Evolutionary conservation across 2,888 invertebrate species (phyloP).

Genomic region (Tiliacea aurago): DNA sequence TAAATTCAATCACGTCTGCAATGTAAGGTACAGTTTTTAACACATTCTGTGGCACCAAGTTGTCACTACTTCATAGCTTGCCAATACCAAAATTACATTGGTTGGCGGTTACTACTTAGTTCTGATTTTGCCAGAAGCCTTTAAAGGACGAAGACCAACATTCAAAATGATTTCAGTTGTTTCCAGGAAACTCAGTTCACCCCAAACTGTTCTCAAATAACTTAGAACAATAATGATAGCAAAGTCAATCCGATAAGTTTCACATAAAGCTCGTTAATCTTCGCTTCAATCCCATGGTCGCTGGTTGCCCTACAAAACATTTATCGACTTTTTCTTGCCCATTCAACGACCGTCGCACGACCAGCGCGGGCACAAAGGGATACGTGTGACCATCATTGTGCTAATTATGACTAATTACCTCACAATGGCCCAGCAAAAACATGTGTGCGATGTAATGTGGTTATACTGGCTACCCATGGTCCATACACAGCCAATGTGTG

Average conservation of each 20-base stretch:
- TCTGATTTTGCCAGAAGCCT: background rate
- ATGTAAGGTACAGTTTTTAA: background rate
- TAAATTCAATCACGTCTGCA: conserved; percentile 2
- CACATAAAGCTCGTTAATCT: background rate
- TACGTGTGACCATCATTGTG: conserved; percentile 61
- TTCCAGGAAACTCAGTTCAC: background rate
- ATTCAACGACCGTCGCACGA: conserved; percentile 56
- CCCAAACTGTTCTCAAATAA: background rate
- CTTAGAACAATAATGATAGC: background rate
- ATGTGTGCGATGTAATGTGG: conserved; percentile 43
- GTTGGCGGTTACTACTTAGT: background rate
- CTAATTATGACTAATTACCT: conserved; percentile 45
- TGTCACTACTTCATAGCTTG: background rate
- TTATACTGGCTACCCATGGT: conserved; percentile 1
- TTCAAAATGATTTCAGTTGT: background rate
- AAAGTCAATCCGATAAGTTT: background rate
- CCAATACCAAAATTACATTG: background rate
- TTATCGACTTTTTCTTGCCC: conserved; percentile 49
- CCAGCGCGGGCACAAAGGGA: conserved; percentile 51
- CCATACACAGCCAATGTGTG: conserved; percentile 35
- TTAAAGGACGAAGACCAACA: background rate
- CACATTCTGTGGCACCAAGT: conserved; percentile 14
- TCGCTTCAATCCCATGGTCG: conserved; percentile 25
- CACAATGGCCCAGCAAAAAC: conserved; percentile 59
- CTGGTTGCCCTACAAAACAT: conserved; percentile 35